phyloP scores from a whole-genome alignment of 2,888 invertebrate genomes.

The Oligia strigilis region DNA sequence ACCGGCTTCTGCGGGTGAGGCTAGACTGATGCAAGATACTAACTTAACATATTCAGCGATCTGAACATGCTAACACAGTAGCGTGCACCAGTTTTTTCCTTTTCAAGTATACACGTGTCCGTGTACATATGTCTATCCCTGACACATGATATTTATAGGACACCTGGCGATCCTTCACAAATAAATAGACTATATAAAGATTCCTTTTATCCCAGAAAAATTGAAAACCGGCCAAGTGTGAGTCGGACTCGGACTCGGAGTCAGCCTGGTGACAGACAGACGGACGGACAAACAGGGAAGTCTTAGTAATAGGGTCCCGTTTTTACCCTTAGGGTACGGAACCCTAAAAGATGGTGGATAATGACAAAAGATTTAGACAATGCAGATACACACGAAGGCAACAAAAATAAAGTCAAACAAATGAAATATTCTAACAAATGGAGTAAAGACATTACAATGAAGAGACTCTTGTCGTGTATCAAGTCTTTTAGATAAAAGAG shows the following conservation, averaged over 20 bases:
- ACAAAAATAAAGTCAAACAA: constrained; percentile 5
- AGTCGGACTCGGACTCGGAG: no score
- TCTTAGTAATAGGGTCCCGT: no score
- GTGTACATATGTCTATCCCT: not conserved
- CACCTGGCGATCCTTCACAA: not conserved
- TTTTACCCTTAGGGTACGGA: no score
- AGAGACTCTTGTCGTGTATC: not conserved
- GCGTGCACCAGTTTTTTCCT: not conserved
- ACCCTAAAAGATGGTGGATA: not conserved
- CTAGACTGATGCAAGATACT: not conserved
- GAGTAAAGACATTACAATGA: constrained; percentile 9
- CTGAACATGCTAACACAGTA: not conserved
- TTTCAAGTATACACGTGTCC: not conserved
- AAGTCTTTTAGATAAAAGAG: not conserved
- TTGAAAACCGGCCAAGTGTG: no score
- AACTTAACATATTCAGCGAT: not conserved
- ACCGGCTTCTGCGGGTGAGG: no score
- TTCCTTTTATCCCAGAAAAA: not conserved
- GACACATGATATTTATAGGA: no score
- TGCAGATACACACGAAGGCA: not conserved
- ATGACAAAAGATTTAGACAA: constrained; percentile 6
- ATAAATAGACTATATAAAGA: no score
- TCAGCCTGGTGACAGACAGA: no score
- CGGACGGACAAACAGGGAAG: no score
- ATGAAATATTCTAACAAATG: constrained; percentile 15